phyloP scores from a whole-genome alignment of 2,113 vertebrate genomes.

The Pelecanoides urinatrix region DNA sequence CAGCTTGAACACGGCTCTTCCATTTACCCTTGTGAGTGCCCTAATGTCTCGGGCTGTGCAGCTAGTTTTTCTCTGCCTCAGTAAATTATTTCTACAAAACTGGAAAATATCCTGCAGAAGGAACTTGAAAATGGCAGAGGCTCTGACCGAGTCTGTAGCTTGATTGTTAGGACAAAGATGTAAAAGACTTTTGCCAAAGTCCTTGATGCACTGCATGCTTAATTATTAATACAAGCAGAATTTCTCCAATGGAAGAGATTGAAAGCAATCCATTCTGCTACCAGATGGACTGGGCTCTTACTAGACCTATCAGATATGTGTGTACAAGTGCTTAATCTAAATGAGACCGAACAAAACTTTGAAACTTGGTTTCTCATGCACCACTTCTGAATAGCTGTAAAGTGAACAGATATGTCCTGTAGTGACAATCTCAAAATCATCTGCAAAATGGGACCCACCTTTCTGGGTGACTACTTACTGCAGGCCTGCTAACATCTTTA shows the following conservation, averaged over 20 bases:
- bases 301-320: not conserved
- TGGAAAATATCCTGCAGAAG: not conserved
- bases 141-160: not conserved
- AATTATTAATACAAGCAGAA: not conserved
- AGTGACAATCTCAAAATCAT: not conserved
- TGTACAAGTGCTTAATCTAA: not conserved
- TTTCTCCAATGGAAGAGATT: not conserved
- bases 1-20: not conserved
- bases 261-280: not conserved
- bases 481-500: not conserved
- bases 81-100: not conserved
- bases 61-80: not conserved
- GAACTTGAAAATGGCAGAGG: not conserved
- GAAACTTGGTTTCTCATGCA: not conserved
- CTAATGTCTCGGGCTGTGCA: not conserved
- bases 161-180: not conserved
- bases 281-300: not conserved
- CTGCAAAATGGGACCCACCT: not conserved
- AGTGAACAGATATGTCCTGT: not conserved
- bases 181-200: not conserved
- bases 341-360: not conserved
- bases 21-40: not conserved
- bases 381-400: not conserved
- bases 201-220: not conserved
- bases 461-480: not conserved